Percentiles rank a stretch among this genome's conserved stretches.
phyloP scores from a whole-genome alignment of 2,113 vertebrate species.

The Cnemophilus loriae region DNA sequence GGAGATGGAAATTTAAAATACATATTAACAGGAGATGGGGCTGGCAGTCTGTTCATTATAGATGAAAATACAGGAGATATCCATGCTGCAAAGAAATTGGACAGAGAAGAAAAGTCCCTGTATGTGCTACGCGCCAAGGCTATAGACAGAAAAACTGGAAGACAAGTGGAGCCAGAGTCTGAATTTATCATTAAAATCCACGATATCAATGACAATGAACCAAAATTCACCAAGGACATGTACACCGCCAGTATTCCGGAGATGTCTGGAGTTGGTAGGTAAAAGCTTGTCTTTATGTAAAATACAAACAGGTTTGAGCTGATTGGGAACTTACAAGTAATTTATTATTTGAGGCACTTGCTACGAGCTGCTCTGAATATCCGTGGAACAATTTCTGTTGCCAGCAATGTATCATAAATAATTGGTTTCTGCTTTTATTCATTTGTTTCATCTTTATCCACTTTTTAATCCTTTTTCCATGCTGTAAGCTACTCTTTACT shows the following conservation, averaged over 20 bases:
- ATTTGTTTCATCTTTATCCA: not conserved
- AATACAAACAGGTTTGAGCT: not conserved
- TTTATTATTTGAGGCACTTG: not conserved
- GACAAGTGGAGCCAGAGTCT: conserved; percentile 91
- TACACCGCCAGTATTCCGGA: conserved; percentile 90
- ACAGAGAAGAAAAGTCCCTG: conserved; percentile 92
- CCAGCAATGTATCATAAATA: not conserved
- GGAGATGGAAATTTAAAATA: conserved; percentile 94
- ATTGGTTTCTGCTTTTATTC: not conserved
- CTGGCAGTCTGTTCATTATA: conserved; percentile 90
- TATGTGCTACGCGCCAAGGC: conserved; percentile 93
- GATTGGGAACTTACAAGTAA: not conserved
- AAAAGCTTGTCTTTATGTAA: conserved; percentile 18
- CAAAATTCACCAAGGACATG: conserved; percentile 88
- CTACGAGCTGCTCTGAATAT: not conserved
- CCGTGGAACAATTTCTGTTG: not conserved
- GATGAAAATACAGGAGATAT: conserved; percentile 98
- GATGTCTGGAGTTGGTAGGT: conserved; percentile 96
- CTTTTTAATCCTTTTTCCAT: not conserved
- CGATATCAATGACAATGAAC: conserved; percentile 97
- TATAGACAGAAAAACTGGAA: conserved; percentile 85
- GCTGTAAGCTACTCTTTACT: not conserved
- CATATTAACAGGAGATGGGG: conserved; percentile 92
- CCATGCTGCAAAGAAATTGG: conserved; percentile 93
- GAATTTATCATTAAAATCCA: conserved; percentile 99